Conservation (phyloP, 1,140 invertebrate genomes). For the Galendromus occidentalis region DNA sequence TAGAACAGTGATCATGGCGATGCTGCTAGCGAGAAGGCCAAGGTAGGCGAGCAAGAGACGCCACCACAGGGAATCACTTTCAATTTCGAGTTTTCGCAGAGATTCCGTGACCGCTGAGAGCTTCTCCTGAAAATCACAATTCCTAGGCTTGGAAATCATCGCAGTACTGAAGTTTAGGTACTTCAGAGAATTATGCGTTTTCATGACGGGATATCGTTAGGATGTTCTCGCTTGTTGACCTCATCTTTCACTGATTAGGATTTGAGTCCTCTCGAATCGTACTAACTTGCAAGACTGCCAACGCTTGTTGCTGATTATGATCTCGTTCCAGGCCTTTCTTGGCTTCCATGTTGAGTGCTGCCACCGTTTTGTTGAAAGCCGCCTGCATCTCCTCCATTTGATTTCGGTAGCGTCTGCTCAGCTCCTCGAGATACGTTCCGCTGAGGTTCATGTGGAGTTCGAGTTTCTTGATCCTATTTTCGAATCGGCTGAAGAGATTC, state of each 20-base stretch:
- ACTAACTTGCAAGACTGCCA: neutral
- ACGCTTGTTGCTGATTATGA: conserved; percentile 20
- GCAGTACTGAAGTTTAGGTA: too few relatives aligned
- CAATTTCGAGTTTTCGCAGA: neutral
- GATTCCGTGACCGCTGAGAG: neutral
- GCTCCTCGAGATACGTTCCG: conserved; percentile 79
- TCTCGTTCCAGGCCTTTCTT: conserved; percentile 46
- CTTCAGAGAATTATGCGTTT: too few relatives aligned
- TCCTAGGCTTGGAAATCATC: too few relatives aligned
- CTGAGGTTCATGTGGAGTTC: conserved; percentile 91
- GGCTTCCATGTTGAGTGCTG: conserved; percentile 48
- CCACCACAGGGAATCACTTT: conserved; percentile 8
- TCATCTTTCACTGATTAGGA: too few relatives aligned
- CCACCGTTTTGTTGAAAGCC: conserved; percentile 55
- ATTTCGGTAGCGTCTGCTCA: conserved; percentile 78
- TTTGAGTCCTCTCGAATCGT: too few relatives aligned
- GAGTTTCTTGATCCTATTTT: conserved; percentile 81
- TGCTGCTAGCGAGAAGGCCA: neutral
- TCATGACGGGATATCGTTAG: too few relatives aligned
- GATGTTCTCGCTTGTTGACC: too few relatives aligned
- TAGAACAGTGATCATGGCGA: neutral
- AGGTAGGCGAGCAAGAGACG: conserved; percentile 6
- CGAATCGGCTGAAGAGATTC: conserved; percentile 78
- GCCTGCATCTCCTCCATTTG: conserved; percentile 86
- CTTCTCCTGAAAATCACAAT: neutral